A percentile compares a stretch with the other conserved stretches of the same genome.
Evolutionary conservation across 2,113 vertebrate species (phyloP).

Genomic region (Tychaedon coryphoeus): DNA sequence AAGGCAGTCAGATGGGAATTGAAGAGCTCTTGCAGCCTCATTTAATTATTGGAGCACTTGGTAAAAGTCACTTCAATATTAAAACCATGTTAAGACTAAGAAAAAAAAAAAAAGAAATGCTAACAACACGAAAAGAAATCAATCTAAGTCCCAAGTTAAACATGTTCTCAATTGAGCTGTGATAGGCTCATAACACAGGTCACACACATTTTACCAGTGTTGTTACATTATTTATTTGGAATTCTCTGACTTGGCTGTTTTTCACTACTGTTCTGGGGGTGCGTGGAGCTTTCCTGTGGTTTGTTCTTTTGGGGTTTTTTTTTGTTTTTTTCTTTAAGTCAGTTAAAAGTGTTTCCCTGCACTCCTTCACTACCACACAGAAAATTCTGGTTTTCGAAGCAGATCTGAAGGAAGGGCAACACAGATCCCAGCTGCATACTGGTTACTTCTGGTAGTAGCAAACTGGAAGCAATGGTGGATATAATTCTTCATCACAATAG

Average conservation of each 20-base stretch:
- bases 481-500: background rate
- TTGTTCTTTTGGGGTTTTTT: background rate
- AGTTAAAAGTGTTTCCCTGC: background rate
- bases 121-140: background rate
- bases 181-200: background rate
- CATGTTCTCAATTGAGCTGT: background rate
- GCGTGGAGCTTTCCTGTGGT: background rate
- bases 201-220: background rate
- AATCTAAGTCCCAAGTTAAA: background rate
- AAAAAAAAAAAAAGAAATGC: background rate
- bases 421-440: background rate
- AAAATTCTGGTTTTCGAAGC: background rate
- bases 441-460: background rate
- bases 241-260: background rate
- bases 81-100: background rate
- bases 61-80: slow-evolving; percentile 1
- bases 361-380: background rate
- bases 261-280: background rate
- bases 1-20: background rate
- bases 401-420: background rate
- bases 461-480: background rate
- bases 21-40: background rate
- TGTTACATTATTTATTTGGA: background rate
- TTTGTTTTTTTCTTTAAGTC: background rate
- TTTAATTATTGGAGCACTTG: background rate